Conservation (phyloP, 2,113 vertebrate genomes). For the Apteryx mantelli region DNA sequence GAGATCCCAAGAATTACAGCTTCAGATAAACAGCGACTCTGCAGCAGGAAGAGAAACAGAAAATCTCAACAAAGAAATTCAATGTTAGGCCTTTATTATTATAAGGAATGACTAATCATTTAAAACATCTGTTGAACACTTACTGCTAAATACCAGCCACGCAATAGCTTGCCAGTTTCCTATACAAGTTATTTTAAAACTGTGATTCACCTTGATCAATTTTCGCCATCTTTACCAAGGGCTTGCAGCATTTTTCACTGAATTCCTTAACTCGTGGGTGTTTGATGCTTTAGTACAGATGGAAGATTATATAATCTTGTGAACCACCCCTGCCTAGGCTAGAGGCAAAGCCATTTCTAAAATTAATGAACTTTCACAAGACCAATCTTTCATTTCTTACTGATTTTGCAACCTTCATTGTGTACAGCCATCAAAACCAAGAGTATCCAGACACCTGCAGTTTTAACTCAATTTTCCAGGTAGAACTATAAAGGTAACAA, state of each 20-base stretch:
- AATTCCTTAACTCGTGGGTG: neutral
- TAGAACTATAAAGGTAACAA: neutral
- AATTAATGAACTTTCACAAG: neutral
- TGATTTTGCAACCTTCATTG: neutral
- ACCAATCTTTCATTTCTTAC: fast-evolving
- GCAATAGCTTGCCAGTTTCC: neutral
- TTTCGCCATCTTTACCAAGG: neutral
- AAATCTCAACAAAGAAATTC: neutral
- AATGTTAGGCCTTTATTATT: neutral
- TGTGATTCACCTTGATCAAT: neutral
- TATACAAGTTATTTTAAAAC: neutral
- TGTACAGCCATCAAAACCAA: neutral
- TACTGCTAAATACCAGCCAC: neutral
- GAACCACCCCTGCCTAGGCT: neutral
- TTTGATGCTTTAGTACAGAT: neutral
- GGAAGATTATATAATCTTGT: fast-evolving
- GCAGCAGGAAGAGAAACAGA: neutral
- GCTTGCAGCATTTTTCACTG: fast-evolving
- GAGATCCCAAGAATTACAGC: too few species aligned
- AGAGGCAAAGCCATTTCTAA: neutral
- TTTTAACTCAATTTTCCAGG: neutral
- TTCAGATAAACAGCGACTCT: fast-evolving
- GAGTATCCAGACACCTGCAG: fast-evolving
- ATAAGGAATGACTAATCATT: neutral
- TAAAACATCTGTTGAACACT: neutral